phyloP scores from a whole-genome alignment of 2,113 vertebrate species.

The Xenopus borealis region DNA sequence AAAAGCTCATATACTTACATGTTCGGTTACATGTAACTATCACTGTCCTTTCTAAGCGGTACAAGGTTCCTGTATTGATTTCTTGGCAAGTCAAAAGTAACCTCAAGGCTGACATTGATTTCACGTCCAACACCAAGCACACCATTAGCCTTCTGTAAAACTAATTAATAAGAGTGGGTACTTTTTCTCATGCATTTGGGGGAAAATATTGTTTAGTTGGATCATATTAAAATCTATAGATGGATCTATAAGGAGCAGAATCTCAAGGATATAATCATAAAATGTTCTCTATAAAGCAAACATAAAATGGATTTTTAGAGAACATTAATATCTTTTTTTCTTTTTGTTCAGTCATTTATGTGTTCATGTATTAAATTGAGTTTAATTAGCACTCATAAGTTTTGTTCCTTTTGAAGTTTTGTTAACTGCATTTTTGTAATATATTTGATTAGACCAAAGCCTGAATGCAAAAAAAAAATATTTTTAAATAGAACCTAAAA shows the following conservation, averaged over 20 bases:
- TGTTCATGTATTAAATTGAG: background rate
- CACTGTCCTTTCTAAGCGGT: slow-evolving; percentile 54
- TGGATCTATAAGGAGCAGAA: background rate
- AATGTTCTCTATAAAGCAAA: background rate
- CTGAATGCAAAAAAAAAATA: background rate
- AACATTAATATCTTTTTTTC: background rate
- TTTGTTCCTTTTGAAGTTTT: background rate
- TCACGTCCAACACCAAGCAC: slow-evolving; percentile 63
- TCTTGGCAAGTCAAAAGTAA: slow-evolving; percentile 48
- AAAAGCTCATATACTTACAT: background rate
- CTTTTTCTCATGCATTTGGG: slow-evolving; percentile 52
- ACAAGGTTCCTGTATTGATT: slow-evolving; percentile 63
- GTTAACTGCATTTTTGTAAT: background rate
- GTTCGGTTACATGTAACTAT: slow-evolving; percentile 49
- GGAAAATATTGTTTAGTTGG: slow-evolving; percentile 44
- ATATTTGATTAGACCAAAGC: background rate
- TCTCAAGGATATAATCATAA: slow-evolving; percentile 9
- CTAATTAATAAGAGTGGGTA: slow-evolving; percentile 62
- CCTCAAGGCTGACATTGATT: slow-evolving; percentile 65
- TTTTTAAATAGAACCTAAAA: slow-evolving; percentile 8
- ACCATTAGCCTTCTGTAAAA: slow-evolving; percentile 58
- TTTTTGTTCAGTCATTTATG: background rate
- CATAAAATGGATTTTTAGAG: slow-evolving; percentile 14
- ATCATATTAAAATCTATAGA: background rate
- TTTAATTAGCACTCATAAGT: slow-evolving; percentile 2